Conservation (phyloP, 37 sponge, comb jelly and placozoan genomes). For the Haliclona indistincta region DNA sequence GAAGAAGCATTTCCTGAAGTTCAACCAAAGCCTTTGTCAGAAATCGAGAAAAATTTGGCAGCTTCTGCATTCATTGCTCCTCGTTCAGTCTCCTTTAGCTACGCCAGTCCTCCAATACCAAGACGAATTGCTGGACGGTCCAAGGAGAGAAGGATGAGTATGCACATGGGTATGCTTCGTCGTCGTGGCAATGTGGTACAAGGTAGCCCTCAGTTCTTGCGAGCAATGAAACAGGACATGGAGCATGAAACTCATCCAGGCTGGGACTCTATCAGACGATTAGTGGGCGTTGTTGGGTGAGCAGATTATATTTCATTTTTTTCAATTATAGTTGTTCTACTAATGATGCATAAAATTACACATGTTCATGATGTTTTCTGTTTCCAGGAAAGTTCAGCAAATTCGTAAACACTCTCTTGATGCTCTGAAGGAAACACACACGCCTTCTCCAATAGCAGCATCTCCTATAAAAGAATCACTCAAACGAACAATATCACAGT, state of each 20-base stretch:
- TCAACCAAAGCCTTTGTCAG: neutral
- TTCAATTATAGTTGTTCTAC: neutral
- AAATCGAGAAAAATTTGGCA: neutral
- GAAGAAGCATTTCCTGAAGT: neutral
- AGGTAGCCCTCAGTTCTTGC: slow-evolving; percentile 49
- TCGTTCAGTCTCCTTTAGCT: neutral
- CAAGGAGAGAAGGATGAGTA: slow-evolving; percentile 34
- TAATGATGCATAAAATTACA: neutral
- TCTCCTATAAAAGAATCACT: neutral
- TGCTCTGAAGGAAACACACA: no score
- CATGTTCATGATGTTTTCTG: neutral
- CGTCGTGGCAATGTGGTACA: slow-evolving; percentile 49
- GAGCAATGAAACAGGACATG: slow-evolving; percentile 52
- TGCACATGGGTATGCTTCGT: slow-evolving; percentile 19
- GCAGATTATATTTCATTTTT: slow-evolving; percentile 22
- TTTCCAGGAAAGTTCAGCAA: no score
- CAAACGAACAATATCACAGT: slow-evolving; percentile 2
- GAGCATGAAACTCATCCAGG: slow-evolving; percentile 79
- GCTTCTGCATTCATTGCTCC: neutral
- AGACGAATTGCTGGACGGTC: neutral
- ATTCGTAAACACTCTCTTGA: no score
- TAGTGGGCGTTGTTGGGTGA: slow-evolving; percentile 59
- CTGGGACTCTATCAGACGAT: slow-evolving; percentile 65
- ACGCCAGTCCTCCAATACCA: neutral
- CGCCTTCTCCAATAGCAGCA: no score